Evolutionary conservation across 2,113 vertebrate species (phyloP).

Genomic region (Ia io): DNA sequence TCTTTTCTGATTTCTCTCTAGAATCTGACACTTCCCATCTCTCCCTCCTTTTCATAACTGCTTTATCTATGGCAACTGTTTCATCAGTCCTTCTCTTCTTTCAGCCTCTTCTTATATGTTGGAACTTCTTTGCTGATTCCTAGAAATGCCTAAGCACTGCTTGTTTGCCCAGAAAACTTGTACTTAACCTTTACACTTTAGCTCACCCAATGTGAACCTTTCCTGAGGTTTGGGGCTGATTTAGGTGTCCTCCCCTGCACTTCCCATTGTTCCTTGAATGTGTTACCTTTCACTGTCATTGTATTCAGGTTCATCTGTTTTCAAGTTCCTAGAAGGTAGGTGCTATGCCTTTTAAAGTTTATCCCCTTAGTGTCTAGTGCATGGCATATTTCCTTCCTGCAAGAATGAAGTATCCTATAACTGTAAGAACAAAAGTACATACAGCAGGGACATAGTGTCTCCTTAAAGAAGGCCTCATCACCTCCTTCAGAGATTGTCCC

Average conservation of each 20-base stretch:
- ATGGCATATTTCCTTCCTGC: background rate
- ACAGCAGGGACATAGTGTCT: background rate
- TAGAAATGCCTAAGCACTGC: background rate
- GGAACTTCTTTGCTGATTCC: background rate
- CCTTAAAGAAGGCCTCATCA: background rate
- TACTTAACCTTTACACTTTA: background rate
- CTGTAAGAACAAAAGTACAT: background rate
- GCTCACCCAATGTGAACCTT: background rate
- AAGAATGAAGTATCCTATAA: background rate
- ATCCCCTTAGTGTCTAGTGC: background rate
- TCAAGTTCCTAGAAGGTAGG: background rate
- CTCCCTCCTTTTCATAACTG: background rate
- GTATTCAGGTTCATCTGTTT: background rate
- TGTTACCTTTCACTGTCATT: background rate
- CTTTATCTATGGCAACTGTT: background rate
- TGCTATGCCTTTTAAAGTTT: background rate
- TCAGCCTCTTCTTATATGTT: background rate
- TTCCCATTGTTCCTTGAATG: background rate
- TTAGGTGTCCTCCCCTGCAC: rapidly evolving
- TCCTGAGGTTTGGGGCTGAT: background rate
- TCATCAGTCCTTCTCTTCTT: background rate
- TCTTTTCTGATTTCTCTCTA: conserved; percentile 14
- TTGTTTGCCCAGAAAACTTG: background rate
- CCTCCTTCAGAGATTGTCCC: background rate
- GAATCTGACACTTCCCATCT: background rate